These are phyloP conservation scores for Epinotia bilunana DNA, from an alignment of 2,888 invertebrate species.

Conservation along the genomic window DNA sequence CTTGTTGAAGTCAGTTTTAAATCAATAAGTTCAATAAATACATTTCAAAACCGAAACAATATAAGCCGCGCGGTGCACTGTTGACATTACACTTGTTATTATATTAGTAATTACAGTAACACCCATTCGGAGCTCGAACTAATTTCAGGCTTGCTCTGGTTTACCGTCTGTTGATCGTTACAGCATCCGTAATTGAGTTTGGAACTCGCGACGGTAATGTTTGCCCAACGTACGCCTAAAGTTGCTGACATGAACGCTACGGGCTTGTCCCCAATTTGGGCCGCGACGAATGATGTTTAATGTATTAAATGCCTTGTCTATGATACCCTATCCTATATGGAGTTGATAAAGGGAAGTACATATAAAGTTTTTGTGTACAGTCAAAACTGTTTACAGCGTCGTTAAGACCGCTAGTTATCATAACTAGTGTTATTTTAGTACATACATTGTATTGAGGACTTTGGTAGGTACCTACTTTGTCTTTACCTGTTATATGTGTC, in stretches of 20 bases:
- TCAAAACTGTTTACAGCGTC: too few relatives aligned
- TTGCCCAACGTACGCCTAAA: constrained; percentile 52
- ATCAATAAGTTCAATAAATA: not conserved
- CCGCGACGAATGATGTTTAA: constrained; percentile 35
- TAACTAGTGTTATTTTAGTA: too few relatives aligned
- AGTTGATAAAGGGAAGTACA: not conserved
- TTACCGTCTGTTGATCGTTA: constrained; percentile 53
- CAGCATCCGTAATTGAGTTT: constrained; percentile 64
- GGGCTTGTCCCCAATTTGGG: constrained; percentile 25
- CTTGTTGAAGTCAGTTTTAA: not conserved
- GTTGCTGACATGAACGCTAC: constrained; percentile 30
- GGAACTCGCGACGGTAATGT: constrained; percentile 57
- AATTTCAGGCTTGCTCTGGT: constrained; percentile 47
- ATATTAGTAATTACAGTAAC: constrained; percentile 37
- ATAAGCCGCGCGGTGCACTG: not conserved
- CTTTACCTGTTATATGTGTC: not conserved
- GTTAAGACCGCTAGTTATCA: too few relatives aligned
- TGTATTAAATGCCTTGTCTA: constrained; percentile 20
- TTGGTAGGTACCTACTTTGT: too few relatives aligned
- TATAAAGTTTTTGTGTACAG: not conserved
- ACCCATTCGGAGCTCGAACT: constrained; percentile 37
- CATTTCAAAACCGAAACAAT: not conserved
- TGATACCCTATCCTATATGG: not conserved
- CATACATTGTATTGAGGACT: too few relatives aligned
- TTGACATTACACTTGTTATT: constrained; percentile 30